Evolutionary conservation across 2,797 vertebrate genomes (phyloP), one percentile per base, ranked within the genome.

Genomic region (Eleutherodactylus coqui): DNA sequence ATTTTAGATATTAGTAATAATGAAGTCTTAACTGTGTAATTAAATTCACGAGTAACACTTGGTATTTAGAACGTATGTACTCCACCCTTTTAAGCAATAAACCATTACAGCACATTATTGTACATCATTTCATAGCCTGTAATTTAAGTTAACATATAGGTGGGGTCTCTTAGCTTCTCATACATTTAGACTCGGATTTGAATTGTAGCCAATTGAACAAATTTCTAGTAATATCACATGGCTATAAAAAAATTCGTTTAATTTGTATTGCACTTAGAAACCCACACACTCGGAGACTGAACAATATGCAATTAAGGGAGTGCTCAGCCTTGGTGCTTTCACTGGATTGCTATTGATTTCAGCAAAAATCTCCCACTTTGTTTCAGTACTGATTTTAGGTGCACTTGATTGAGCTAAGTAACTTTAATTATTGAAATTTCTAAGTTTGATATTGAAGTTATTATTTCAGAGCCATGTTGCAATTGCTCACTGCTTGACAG

Each of bases 391-490:
- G n/a, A 87, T 82, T 62, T 72, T 86, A 5, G 41, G 60, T 58
- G 24, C 51, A 47, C 88, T 34, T 88, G 88, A 91, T 85, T 89
- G 88, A 91, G 91, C 84, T 90, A 83, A 78, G 72, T 0, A 87
- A 73, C 85, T 81, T 85, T 92, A 90, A 92, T 91, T 92, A 91
- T 34, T 64, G 88, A 88, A 73, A 91, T 89, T 90, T 92, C 84
- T 88, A 67, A 4, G 24, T 89, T 84, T 67, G 82, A 72, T 69
- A 34, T 88, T 90, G 77, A 73, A 89, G 75, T 91, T 88, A 88
- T 64, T 90, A 86, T 90, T 93, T 72, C 91, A 92, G 92, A 93
- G 91, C 86, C 84, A 47, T 89, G 75, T 85, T 92, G 85, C 90
- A 85, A 75, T 17, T 7, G 29, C 16, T 49, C 49, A 60, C 58